Conservation (phyloP, 2,113 vertebrate species). For the Apeltes quadracus region DNA sequence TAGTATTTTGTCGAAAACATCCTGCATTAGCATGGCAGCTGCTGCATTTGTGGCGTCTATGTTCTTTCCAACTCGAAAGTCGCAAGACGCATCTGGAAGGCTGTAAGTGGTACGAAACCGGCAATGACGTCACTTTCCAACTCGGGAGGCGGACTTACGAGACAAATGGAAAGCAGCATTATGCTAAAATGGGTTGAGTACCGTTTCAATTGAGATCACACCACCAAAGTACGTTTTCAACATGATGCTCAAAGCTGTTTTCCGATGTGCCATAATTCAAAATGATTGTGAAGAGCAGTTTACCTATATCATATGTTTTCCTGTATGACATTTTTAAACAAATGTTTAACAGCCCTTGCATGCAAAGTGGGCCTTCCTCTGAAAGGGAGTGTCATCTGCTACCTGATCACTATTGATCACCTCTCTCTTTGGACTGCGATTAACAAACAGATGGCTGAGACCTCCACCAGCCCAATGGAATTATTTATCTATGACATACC, state of each 20-base stretch:
- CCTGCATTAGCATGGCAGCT: too few relatives aligned
- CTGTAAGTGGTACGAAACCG: too few relatives aligned
- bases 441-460: conserved; percentile 69
- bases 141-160: too few relatives aligned
- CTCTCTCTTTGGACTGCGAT: conserved; percentile 34
- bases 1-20: too few relatives aligned
- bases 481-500: conserved; percentile 3
- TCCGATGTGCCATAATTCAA: neutral
- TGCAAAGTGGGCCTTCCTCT: conserved; percentile 62
- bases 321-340: neutral
- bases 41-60: too few relatives aligned
- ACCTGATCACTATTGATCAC: conserved; percentile 71
- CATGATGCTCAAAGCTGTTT: neutral
- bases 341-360: conserved; percentile 27
- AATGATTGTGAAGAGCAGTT: neutral
- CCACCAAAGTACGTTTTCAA: neutral
- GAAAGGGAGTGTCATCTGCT: conserved; percentile 62
- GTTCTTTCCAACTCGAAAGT: too few relatives aligned
- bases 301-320: conserved; percentile 14
- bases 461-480: conserved; percentile 52
- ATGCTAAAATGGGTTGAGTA: neutral
- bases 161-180: too few relatives aligned
- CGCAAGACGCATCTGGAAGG: too few relatives aligned
- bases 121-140: too few relatives aligned
- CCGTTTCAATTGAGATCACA: neutral